Base-by-base conservation (phyloP, 2,113 vertebrate genomes). In the Taxidea taxus region DNA sequence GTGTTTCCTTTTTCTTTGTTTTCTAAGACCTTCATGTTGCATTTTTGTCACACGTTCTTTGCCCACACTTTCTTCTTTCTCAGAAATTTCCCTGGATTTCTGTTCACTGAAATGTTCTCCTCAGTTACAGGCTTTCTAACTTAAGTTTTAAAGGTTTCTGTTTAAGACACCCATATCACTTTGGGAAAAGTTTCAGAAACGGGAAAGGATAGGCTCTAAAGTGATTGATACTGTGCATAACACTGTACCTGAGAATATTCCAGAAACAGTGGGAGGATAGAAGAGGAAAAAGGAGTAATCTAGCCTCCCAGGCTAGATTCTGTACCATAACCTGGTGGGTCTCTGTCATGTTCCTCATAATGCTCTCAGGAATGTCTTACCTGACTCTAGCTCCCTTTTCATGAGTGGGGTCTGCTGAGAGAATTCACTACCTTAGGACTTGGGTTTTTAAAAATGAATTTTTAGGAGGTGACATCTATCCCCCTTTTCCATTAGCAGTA, bases 261-360 rank as follows among this genome's bases (percentile, higher is more conserved):
- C 54, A 42, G 44, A 44, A 64, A 39, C 18, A 5, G 2, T 34
- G 31, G 6, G 49, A 51, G 7, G 31, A 4, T 39, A 27, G 11
- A 44, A 44, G 25, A 39, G 14, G 81, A 14, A 31, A 15, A 62
- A 89, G 64, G 15, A 6, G n/a, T 31, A n/a, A n/a, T 49, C 31
- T 34, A n/a, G 37, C 39, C 31, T 39, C 49, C 27, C 10, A 18
- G 15, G 34, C 21, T 58, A 13, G 44, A 15, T 6, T 42, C n/a
- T n/a, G 1, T 16, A 2, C 31, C 31, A 20, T 25, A 0, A 25
- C 39, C n/a, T 0, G 2, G 10, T 7, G 0, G 14, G 47, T 56
- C 60, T 47, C 18, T 14, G 13, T 29, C 14, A 1, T 21, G 13
- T 11, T 77, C 29, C 7, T 49, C 23, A 0, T 13, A 44, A 1